Conservation (phyloP, 2,797 vertebrate genomes). For the Hippoglossus hippoglossus region DNA sequence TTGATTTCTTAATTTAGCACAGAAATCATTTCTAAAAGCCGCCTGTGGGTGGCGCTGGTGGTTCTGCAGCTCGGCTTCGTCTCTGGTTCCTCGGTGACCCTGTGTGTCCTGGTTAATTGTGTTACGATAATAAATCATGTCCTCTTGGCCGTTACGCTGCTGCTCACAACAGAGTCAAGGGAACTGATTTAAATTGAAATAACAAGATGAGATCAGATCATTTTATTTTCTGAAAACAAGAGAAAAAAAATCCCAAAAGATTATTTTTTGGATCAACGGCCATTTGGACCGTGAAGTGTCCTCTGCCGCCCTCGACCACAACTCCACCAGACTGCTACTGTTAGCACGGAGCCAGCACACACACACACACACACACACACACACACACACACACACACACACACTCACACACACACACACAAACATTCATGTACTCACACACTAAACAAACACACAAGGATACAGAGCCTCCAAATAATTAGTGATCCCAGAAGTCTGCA, state of each 20-base stretch:
- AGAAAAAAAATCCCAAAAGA: background rate
- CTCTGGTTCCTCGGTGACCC: background rate
- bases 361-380: background rate
- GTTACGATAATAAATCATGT: background rate
- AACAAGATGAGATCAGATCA: background rate
- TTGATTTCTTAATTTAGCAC: too few species aligned
- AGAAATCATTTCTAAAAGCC: too few species aligned
- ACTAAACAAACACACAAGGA: conserved; percentile 27
- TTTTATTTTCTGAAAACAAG: conserved; percentile 3
- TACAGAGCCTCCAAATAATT: conserved; percentile 65
- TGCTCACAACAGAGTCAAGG: background rate
- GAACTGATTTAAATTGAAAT: background rate
- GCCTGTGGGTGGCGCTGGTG: too few species aligned
- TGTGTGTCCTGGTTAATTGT: background rate
- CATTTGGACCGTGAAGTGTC: conserved; percentile 13
- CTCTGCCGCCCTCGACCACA: conserved; percentile 36
- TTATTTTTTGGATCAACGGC: conserved; percentile 21
- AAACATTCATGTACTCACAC: background rate
- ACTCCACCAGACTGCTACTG: conserved; percentile 44
- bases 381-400: conserved; percentile 14
- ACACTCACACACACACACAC: conserved; percentile 17
- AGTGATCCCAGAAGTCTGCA: conserved; percentile 62
- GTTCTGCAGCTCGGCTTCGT: background rate
- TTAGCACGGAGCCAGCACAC: conserved; percentile 26
- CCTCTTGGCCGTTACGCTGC: background rate